Evolutionary conservation across 1,140 invertebrate genomes (phyloP).

Genomic region (Macrocentrus cingulum): DNA sequence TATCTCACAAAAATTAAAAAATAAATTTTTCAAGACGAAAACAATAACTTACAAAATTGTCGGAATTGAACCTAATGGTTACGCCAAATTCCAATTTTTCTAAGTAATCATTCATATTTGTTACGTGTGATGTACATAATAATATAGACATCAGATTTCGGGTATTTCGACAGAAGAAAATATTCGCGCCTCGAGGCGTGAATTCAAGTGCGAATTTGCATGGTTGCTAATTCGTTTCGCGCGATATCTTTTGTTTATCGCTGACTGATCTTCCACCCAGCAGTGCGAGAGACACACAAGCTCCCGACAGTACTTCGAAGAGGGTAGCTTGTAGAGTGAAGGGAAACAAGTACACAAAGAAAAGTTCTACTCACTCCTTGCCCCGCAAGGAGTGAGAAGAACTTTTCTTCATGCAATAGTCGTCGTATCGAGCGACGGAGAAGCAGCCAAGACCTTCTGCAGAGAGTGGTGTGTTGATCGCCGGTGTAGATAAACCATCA

Average conservation of each 20-base stretch:
- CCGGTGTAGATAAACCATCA: conserved; percentile 11
- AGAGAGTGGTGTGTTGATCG: conserved; percentile 16
- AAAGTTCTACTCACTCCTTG: not conserved
- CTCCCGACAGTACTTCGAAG: conserved; percentile 24
- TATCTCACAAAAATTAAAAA: too few relatives aligned
- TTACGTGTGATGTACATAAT: too few relatives aligned
- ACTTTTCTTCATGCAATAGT: not conserved
- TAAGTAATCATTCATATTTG: too few relatives aligned
- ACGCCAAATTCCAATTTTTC: too few relatives aligned
- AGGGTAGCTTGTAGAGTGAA: conserved; percentile 14
- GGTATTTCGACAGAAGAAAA: too few relatives aligned
- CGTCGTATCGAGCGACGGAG: not conserved
- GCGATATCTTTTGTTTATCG: conserved; percentile 15
- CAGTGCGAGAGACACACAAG: conserved; percentile 6
- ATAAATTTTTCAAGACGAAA: too few relatives aligned
- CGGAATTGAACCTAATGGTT: too few relatives aligned
- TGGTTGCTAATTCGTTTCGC: conserved; percentile 22
- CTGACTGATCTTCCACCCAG: not conserved
- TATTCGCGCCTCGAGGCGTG: too few relatives aligned
- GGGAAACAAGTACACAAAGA: not conserved
- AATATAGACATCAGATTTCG: too few relatives aligned
- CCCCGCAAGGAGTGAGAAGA: not conserved
- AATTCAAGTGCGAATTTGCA: conserved; percentile 24
- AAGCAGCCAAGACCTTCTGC: conserved; percentile 7
- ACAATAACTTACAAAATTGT: too few relatives aligned